Base-by-base conservation (phyloP, 1,140 invertebrate genomes). In the Parasteatoda tepidariorum region DNA sequence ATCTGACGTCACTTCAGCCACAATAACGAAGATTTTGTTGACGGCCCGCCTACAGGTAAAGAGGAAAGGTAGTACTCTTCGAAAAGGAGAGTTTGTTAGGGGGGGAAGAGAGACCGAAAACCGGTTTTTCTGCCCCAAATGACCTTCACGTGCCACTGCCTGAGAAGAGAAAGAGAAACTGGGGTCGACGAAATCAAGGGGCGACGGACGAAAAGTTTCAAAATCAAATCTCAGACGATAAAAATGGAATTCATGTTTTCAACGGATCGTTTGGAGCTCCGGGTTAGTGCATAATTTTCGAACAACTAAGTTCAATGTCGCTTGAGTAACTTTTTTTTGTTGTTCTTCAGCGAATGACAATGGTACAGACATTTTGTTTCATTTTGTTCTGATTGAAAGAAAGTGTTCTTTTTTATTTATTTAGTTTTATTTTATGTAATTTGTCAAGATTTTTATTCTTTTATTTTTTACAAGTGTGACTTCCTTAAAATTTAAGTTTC, bases 191-290 rank as follows among this genome's bases (percentile, higher is more conserved):
- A 68, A 31, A 78, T 54, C 38, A 30, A 31, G 74, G 74, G 61
- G 59, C 74, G 74, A 78, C 62, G 74, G 62, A 68, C 75, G 61
- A 15, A 18, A 57, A 59, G 38, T 79, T 57, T 67, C 41, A n/a
- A n/a, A n/a, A n/a, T n/a, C n/a, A 68, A 79, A 79, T 68, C 75
- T 79, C 64, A 64, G 73, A 76, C 73, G 66, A 76, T 76, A 76
- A 76, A 74, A 76, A 76, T 76, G 59, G 73, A 76, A 76, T 76
- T 76, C 73, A 76, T 31, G 76, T 68, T 79, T 79, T 79, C 76
- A 79, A 57, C 75, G 76, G 64, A 38, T 79, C 76, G 76, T 79
- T 79, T 55, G 28, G 24, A 33, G 59, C 73, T 76, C 73, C 34
- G 73, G 59, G 34, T 76, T 76, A 7, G 13, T 76, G 73, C 48